Percentiles rank a stretch among this genome's conserved stretches.
These are phyloP conservation scores for Agrotis exclamationis DNA, from an alignment of 2,888 invertebrate species.

Conservation along the genomic window DNA sequence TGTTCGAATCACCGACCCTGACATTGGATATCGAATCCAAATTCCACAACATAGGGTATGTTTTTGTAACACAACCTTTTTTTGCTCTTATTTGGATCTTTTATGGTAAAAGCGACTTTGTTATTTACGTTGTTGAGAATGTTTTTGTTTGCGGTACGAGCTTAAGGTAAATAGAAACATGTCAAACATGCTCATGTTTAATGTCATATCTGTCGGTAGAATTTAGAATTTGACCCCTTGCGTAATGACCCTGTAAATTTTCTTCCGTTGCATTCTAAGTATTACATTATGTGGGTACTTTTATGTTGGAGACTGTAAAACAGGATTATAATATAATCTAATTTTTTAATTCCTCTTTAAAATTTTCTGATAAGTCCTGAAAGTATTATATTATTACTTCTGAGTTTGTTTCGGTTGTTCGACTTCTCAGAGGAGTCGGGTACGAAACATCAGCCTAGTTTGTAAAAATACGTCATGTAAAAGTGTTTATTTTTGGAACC, in stretches of 20 bases:
- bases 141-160: constrained; percentile 65
- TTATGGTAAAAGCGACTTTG: constrained; percentile 70
- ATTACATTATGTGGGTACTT: constrained; percentile 17
- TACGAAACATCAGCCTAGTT: too few relatives aligned
- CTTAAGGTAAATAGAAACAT: constrained; percentile 74
- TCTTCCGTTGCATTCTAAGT: constrained; percentile 46
- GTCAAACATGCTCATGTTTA: constrained; percentile 76
- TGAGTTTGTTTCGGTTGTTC: too few relatives aligned
- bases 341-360: constrained; percentile 6
- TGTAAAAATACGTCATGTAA: too few relatives aligned
- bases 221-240: constrained; percentile 75
- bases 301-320: constrained; percentile 12
- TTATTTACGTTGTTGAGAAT: constrained; percentile 62
- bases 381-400: too few relatives aligned
- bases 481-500: too few relatives aligned
- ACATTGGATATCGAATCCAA: constrained; percentile 74
- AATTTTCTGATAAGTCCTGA: neutral
- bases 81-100: constrained; percentile 39
- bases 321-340: neutral
- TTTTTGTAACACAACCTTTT: constrained; percentile 67
- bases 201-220: constrained; percentile 75
- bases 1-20: constrained; percentile 64
- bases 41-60: constrained; percentile 68
- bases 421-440: too few relatives aligned
- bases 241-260: constrained; percentile 67